Conservation (phyloP, 1,140 invertebrate species). For the Anastrepha obliqua region DNA sequence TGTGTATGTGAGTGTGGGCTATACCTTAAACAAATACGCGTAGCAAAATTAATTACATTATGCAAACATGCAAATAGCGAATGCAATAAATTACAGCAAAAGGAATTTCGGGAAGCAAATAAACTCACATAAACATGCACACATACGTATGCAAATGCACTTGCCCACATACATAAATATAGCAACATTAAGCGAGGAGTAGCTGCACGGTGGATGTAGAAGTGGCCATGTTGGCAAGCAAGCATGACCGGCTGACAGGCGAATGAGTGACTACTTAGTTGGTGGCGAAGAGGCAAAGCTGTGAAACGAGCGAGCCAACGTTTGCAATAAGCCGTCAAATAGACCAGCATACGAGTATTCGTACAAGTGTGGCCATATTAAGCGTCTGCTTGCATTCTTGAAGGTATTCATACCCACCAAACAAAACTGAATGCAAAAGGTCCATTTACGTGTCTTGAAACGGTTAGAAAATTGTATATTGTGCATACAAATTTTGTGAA, state of each 20-base stretch:
- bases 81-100: slow-evolving; percentile 54
- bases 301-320: neutral
- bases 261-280: neutral
- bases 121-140: neutral
- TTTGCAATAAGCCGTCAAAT: neutral
- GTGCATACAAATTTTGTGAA: too few relatives aligned
- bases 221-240: slow-evolving; percentile 2
- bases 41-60: slow-evolving; percentile 55
- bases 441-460: too few relatives aligned
- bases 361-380: neutral
- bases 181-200: neutral
- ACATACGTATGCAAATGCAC: neutral
- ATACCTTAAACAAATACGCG: slow-evolving; percentile 37
- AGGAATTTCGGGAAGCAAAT: slow-evolving; percentile 41
- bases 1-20: neutral
- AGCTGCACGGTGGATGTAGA: neutral
- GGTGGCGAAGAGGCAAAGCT: neutral
- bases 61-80: slow-evolving; percentile 53
- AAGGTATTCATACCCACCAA: too few relatives aligned
- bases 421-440: too few relatives aligned
- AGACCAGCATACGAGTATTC: neutral
- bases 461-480: too few relatives aligned
- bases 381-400: neutral
- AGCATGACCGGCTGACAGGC: slow-evolving; percentile 6
- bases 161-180: neutral